Evolutionary conservation across 2,888 invertebrate genomes (phyloP), one percentile per base, ranked within the genome.

Genomic region (Glaucopsyche alexis): DNA sequence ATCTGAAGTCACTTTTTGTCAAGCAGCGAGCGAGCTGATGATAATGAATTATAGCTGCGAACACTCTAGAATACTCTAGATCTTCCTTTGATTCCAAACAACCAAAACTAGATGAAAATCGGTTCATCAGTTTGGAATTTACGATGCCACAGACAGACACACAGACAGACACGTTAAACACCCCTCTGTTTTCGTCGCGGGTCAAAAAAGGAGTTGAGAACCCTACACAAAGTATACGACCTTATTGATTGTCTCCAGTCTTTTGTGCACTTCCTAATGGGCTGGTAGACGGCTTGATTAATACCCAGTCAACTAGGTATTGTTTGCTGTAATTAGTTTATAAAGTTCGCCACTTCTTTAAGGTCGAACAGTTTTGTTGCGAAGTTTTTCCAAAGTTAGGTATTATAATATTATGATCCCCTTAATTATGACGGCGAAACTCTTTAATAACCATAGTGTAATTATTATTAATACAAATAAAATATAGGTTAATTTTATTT

Each of bases 191-290:
- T 29, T 29, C 29, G 29, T 29, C 29, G 4, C 3, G 29, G 29
- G 29, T 29, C 4, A 42, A 42, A 42, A 42, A 42, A 4, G 6
- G 42, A 6, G 42, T 60, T 14, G 60, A 29, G 29, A 60, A 74
- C 74, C 74, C 74, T 71, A 71, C 71, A 72, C 70, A 67, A 67
- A 55, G 64, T 50, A 75, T 73, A 74, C 74, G 75, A 77, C 74
- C 72, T 76, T 80, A 80, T 80, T 80, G 81, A 80, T 81, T 80
- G 80, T 80, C 77, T 76, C 77, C 78, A 80, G 78, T 80, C 80
- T 80, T 79, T 81, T 80, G 80, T 79, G 75, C 72, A 29, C 74
- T 76, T 75, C 49, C 77, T 81, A 81, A 81, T 80, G 80, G 81
- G 79, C 75, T 76, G 74, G 73, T 64, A 45, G 75, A 75, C 74